phyloP scores from a whole-genome alignment of 2,888 invertebrate genomes.

The Chalcis sispes region DNA sequence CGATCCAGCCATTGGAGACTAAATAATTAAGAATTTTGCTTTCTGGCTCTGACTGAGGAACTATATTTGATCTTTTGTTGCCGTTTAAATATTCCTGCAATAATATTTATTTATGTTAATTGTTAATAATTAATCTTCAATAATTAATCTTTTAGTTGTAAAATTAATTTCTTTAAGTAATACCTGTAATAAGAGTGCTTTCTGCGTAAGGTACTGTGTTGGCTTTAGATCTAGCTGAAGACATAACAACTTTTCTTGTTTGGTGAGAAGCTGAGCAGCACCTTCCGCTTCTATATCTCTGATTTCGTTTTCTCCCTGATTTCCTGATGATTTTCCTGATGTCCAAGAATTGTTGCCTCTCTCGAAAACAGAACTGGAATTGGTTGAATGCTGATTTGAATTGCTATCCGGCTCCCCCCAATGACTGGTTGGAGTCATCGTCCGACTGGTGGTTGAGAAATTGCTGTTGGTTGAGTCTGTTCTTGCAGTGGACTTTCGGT shows the following conservation, averaged over 20 bases:
- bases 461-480: conserved; percentile 76
- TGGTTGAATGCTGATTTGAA: conserved; percentile 67
- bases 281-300: conserved; percentile 72
- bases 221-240: conserved; percentile 86
- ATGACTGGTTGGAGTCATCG: conserved; percentile 74
- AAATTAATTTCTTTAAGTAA: conserved; percentile 53
- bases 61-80: conserved; percentile 71
- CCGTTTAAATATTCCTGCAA: conserved; percentile 74
- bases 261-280: conserved; percentile 73
- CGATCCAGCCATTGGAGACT: conserved; percentile 79
- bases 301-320: conserved; percentile 64
- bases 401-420: conserved; percentile 73
- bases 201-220: conserved; percentile 92
- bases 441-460: conserved; percentile 72
- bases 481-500: conserved; percentile 91
- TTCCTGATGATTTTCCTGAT: conserved; percentile 69
- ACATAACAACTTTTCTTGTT: conserved; percentile 74
- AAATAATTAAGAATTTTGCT: conserved; percentile 79
- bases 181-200: conserved; percentile 88
- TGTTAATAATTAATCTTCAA: conserved; percentile 12
- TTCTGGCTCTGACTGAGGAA: conserved; percentile 78
- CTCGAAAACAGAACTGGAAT: conserved; percentile 72
- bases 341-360: conserved; percentile 76
- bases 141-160: neutral
- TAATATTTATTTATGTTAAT: conserved; percentile 9